Evolutionary conservation across 1,140 invertebrate genomes (phyloP).

Genomic region (Antheraea pernyi): DNA sequence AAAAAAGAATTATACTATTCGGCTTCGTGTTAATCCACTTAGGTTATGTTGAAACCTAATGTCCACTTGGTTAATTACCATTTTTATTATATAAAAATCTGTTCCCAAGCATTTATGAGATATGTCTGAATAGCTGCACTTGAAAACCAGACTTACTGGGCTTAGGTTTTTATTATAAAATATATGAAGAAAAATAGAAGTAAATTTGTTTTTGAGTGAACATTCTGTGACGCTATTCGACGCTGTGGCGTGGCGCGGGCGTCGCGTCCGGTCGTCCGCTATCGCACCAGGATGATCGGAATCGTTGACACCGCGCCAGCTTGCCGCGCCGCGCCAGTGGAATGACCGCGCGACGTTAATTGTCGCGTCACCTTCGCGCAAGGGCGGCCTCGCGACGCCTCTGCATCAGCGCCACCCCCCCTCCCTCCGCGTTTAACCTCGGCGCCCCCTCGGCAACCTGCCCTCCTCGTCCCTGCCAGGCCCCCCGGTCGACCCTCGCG

Average conservation of each 20-base stretch:
- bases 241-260: conserved; percentile 31
- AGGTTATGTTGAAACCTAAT: too few species aligned
- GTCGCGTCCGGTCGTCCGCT: conserved; percentile 52
- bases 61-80: too few species aligned
- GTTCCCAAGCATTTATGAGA: too few species aligned
- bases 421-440: conserved; percentile 18
- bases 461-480: conserved; percentile 10
- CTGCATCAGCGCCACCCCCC: conserved; percentile 22
- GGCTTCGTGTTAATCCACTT: too few species aligned
- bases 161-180: too few species aligned
- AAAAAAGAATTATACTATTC: too few species aligned
- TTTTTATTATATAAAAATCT: too few species aligned
- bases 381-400: conserved; percentile 49
- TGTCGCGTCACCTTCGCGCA: conserved; percentile 69
- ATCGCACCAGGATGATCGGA: conserved; percentile 60
- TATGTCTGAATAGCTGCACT: too few species aligned
- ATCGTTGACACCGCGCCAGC: conserved; percentile 71
- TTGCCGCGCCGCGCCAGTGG: conserved; percentile 39
- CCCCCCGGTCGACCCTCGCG: conserved; percentile 20
- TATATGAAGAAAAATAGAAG: too few species aligned
- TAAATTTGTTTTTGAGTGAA: too few species aligned
- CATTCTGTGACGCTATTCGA: too few species aligned
- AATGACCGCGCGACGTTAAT: conserved; percentile 66
- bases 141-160: too few species aligned
- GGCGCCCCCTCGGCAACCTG: conserved; percentile 1